A percentile compares a stretch with the other conserved stretches of the same genome.
These are phyloP conservation scores for Dendrocincla fuliginosa DNA, from an alignment of 2,797 vertebrate genomes.

Conservation along the genomic window DNA sequence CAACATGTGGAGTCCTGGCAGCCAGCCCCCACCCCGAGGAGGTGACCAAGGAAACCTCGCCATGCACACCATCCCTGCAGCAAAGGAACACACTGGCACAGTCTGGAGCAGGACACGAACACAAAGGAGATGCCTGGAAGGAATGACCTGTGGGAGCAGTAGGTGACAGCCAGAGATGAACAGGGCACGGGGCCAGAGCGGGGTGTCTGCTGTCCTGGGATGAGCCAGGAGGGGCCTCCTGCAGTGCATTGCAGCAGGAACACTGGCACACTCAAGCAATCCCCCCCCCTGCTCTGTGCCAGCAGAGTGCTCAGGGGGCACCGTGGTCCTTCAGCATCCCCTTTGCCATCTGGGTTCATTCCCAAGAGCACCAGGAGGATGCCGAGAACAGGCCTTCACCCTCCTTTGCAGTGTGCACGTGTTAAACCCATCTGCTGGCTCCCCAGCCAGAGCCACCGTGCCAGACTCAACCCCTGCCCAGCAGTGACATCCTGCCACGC, in stretches of 20 bases:
- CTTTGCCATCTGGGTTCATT: background rate
- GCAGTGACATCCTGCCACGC: background rate
- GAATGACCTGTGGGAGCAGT: background rate
- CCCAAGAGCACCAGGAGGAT: background rate
- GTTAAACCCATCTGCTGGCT: conserved; percentile 20
- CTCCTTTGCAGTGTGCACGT: conserved; percentile 13
- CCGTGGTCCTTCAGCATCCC: background rate
- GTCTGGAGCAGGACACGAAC: background rate
- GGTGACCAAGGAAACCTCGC: background rate
- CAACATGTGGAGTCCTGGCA: background rate
- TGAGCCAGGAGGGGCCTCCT: background rate
- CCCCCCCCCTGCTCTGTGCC: background rate
- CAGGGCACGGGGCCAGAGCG: background rate
- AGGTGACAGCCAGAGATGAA: background rate
- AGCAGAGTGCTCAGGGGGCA: background rate
- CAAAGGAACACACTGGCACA: background rate
- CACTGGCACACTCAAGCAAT: background rate
- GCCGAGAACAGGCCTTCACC: conserved; percentile 8
- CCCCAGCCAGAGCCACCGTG: conserved; percentile 11
- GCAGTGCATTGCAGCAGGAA: background rate
- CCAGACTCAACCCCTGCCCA: conserved; percentile 6
- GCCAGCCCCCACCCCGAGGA: background rate
- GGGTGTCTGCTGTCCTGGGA: background rate
- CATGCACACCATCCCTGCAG: background rate
- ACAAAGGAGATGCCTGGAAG: background rate